phyloP scores from a whole-genome alignment of 2,113 vertebrate genomes.

The Tragulus kanchil region DNA sequence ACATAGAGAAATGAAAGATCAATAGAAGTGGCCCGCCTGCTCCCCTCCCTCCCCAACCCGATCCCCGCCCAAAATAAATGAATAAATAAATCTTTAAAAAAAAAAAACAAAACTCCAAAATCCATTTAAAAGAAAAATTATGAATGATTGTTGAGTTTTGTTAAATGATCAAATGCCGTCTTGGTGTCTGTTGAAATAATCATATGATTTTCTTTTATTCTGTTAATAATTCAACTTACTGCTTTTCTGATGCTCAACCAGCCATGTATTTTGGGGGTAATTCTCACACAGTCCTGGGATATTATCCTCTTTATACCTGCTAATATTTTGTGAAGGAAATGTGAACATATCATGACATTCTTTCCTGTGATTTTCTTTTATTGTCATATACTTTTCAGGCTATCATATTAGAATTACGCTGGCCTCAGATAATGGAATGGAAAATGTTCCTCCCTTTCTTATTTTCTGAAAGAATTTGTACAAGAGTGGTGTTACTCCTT shows the following conservation, averaged over 20 bases:
- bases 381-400: neutral
- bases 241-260: neutral
- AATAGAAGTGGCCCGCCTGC: too few species aligned
- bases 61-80: too few species aligned
- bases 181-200: neutral
- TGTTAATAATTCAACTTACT: neutral
- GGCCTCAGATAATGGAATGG: neutral
- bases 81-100: too few species aligned
- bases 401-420: neutral
- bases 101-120: too few species aligned
- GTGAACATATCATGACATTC: neutral
- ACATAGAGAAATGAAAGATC: too few species aligned
- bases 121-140: too few species aligned
- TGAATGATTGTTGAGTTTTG: neutral
- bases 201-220: neutral
- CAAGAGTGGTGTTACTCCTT: neutral
- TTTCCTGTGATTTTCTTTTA: neutral
- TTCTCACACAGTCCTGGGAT: neutral
- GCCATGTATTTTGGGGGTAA: neutral
- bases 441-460: neutral
- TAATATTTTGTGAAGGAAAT: neutral
- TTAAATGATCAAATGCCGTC: neutral
- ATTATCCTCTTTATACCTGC: neutral
- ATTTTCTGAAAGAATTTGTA: neutral
- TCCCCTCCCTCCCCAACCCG: too few species aligned